Conservation (phyloP, 2,113 vertebrate genomes). For the Patagioenas fasciata region DNA sequence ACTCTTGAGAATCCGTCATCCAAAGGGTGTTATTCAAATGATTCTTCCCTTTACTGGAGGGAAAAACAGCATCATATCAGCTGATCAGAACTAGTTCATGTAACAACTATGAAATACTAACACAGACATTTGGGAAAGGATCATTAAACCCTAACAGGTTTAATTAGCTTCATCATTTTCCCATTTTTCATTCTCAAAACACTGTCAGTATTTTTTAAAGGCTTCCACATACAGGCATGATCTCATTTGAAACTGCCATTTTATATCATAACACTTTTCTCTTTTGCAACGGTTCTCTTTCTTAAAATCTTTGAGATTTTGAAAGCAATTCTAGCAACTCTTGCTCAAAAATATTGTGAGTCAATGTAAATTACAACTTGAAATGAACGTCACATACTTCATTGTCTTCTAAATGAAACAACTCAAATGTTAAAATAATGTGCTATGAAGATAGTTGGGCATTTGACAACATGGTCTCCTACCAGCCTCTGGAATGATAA, state of each 20-base stretch:
- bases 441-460: slow-evolving; percentile 26
- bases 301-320: not conserved
- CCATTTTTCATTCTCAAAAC: slow-evolving; percentile 17
- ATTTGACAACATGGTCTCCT: slow-evolving; percentile 40
- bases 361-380: not conserved
- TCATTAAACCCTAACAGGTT: not conserved
- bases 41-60: slow-evolving; percentile 9
- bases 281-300: not conserved
- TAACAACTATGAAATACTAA: not conserved
- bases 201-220: not conserved
- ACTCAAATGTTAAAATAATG: slow-evolving; percentile 16
- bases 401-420: slow-evolving; percentile 26
- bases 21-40: not conserved
- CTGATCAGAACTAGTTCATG: slow-evolving; percentile 2
- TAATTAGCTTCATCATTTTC: not conserved
- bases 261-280: not conserved
- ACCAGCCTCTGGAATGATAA: slow-evolving; percentile 22
- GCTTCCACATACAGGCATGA: not conserved
- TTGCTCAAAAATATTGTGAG: not conserved
- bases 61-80: slow-evolving; percentile 10
- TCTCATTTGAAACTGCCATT: not conserved
- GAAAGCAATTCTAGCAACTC: slow-evolving; percentile 1
- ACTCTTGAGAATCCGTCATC: not conserved
- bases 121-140: not conserved
- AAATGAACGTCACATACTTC: not conserved